Base-by-base conservation (phyloP, 1,140 invertebrate species). In the Sminthurinus signatus region DNA sequence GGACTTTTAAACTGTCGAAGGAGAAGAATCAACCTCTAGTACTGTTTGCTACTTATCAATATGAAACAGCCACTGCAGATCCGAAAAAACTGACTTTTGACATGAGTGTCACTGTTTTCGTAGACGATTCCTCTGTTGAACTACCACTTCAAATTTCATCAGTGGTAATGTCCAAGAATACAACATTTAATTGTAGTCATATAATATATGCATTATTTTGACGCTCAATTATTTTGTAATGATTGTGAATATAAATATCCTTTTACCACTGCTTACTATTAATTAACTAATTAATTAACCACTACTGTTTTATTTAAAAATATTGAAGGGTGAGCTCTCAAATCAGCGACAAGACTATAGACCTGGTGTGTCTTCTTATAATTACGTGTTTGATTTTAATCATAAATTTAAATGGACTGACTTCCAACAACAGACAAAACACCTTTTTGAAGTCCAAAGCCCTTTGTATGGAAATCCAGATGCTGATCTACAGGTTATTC, bases 101-200 rank as follows among this genome's bases (percentile, higher is more conserved):
- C 59, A 56, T 64, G n/a, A 42, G 51, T 5, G 50, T 64, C 3
- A 60, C 66, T 19, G 27, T 48, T 23, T 46, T 51, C 14, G 44
- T 64, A 0, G 66, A 68, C 12, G 66, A 64, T 43, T 55, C 62
- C 21, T 56, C 39, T 25, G 58, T 68, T 23, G 55, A 63, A 48
- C 36, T 68, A 36, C 66, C 66, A 5, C 21, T 39, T n/a, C 66
- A 68, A 59, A 64, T 64, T 28, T 64, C 66, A 36, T 39, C 57
- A 28, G n/a, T n/a, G n/a, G n/a, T n/a, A n/a, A n/a, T n/a, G n/a
- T n/a, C n/a, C n/a, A n/a, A n/a, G n/a, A n/a, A n/a, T n/a, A n/a
- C n/a, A n/a, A n/a, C n/a, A n/a, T n/a, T n/a, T n/a, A n/a, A n/a
- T n/a, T n/a, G n/a, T n/a, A n/a, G n/a, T n/a, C n/a, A n/a, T n/a